phyloP scores from a whole-genome alignment of 2,888 invertebrate genomes.

The Lordiphosa fenestrarum region DNA sequence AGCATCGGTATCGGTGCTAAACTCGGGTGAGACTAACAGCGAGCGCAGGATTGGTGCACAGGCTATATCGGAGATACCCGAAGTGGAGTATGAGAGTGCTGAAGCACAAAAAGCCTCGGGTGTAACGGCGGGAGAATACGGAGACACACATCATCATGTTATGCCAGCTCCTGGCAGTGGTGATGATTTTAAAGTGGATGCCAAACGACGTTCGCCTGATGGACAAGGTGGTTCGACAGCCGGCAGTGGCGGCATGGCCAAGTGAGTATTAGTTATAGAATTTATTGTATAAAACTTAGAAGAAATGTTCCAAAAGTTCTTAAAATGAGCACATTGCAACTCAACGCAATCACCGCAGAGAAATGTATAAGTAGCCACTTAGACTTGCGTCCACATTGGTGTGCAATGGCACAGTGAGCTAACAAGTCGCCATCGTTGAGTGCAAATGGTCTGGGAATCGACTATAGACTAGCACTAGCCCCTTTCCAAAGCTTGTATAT shows the following conservation, averaged over 20 bases:
- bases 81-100: constrained; percentile 84
- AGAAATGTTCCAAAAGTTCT: too few relatives aligned
- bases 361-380: too few relatives aligned
- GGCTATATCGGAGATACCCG: constrained; percentile 82
- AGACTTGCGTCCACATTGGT: too few relatives aligned
- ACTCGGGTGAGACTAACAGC: constrained; percentile 45
- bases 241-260: constrained; percentile 62
- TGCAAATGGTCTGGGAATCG: too few relatives aligned
- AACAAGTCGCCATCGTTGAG: too few relatives aligned
- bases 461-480: too few relatives aligned
- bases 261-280: constrained; percentile 42
- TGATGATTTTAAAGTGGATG: constrained; percentile 64
- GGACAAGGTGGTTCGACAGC: constrained; percentile 75
- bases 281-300: too few relatives aligned
- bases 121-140: constrained; percentile 10
- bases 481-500: too few relatives aligned
- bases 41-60: constrained; percentile 32
- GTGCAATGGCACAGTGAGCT: too few relatives aligned
- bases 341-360: too few relatives aligned
- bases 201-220: constrained; percentile 74
- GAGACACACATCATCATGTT: constrained; percentile 25
- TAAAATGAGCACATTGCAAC: too few relatives aligned
- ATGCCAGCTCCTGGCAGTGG: constrained; percentile 32
- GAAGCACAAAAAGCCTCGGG: constrained; percentile 78
- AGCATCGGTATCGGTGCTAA: constrained; percentile 78